Evolutionary conservation across 2,888 invertebrate species (phyloP).

Genomic region (Eucera pruinosa): DNA sequence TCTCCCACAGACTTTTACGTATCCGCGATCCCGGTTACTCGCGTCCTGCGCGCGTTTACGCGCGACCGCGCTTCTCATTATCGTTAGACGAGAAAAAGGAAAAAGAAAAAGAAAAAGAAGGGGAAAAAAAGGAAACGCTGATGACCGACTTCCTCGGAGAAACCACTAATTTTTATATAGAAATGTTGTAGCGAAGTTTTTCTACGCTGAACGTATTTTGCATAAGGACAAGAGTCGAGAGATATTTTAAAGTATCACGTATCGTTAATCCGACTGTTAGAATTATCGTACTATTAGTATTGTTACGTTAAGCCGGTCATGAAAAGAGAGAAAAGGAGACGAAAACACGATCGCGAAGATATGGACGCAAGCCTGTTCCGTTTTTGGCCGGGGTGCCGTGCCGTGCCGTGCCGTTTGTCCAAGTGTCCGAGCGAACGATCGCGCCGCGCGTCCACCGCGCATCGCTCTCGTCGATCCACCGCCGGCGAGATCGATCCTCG

Average conservation of each 20-base stretch:
- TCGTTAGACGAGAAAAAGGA: background rate
- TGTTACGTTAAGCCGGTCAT: conserved; percentile 53
- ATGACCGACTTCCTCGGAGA: conserved; percentile 43
- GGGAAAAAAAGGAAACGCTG: background rate
- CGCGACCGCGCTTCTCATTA: background rate
- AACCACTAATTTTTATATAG: conserved; percentile 43
- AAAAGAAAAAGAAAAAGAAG: background rate
- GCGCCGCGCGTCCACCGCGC: too few species aligned
- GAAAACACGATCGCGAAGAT: conserved; percentile 12
- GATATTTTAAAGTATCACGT: conserved; percentile 55
- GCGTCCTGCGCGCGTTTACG: background rate
- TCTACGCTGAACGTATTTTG: conserved; percentile 54
- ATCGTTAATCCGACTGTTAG: conserved; percentile 56
- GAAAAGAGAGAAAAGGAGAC: background rate
- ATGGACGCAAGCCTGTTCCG: conserved; percentile 25
- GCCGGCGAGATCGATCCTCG: conserved; percentile 1
- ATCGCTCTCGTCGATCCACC: background rate
- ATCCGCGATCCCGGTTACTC: conserved; percentile 19
- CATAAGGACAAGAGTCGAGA: conserved; percentile 48
- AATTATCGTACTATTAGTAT: conserved; percentile 47
- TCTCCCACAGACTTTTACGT: background rate
- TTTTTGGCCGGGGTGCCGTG: too few species aligned
- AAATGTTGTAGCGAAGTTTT: conserved; percentile 43
- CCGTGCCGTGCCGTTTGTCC: background rate
- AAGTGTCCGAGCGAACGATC: too few species aligned